These are phyloP conservation scores for Deilephila porcellus DNA, from an alignment of 2,888 invertebrate genomes.

Conservation along the genomic window DNA sequence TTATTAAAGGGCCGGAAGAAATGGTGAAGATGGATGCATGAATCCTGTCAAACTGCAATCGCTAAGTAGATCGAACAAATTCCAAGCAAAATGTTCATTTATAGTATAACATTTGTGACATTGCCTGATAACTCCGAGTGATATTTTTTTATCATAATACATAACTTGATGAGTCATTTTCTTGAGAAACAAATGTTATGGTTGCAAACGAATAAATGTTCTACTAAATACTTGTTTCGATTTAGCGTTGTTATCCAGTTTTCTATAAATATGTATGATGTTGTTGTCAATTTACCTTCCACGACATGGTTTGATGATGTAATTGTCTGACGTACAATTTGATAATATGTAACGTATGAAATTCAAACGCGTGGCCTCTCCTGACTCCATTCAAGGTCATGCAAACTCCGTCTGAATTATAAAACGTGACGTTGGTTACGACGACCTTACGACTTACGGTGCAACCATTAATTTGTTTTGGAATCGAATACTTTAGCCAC, in stretches of 20 bases:
- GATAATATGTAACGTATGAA: slow-evolving; percentile 49
- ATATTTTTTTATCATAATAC: background rate
- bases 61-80: no score
- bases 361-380: slow-evolving; percentile 41
- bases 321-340: slow-evolving; percentile 47
- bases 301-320: slow-evolving; percentile 43
- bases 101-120: background rate
- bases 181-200: background rate
- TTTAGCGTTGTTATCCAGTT: slow-evolving; percentile 28
- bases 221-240: slow-evolving; percentile 16
- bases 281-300: slow-evolving; percentile 32
- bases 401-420: slow-evolving; percentile 49
- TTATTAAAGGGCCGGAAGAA: no score
- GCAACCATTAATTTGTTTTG: slow-evolving; percentile 37
- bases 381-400: slow-evolving; percentile 56
- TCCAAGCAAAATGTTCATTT: no score
- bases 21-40: no score
- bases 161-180: background rate
- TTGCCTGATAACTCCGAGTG: background rate
- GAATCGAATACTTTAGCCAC: slow-evolving; percentile 12
- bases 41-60: no score
- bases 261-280: slow-evolving; percentile 47
- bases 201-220: background rate
- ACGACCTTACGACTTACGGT: background rate
- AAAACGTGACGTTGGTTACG: slow-evolving; percentile 39